Percentiles rank a stretch among this genome's conserved stretches.
Evolutionary conservation across 2,888 invertebrate genomes (phyloP).

Genomic region (Pterobdella sp.): DNA sequence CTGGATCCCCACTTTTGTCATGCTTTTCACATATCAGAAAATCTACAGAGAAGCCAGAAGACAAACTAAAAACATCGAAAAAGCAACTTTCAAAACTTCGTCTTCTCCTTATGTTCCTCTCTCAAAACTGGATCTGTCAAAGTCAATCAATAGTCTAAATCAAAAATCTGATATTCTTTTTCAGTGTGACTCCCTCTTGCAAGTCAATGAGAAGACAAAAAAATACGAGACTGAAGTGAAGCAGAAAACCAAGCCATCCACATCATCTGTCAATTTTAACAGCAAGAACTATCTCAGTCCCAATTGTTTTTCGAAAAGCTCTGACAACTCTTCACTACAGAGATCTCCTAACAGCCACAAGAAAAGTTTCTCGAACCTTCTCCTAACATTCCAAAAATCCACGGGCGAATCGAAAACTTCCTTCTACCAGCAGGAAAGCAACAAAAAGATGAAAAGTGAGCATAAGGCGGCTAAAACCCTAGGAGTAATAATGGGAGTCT

Average conservation of each 20-base stretch:
- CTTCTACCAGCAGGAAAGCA: conserved; percentile 6
- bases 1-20: conserved; percentile 45
- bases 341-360: conserved; percentile 12
- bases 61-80: conserved; percentile 37
- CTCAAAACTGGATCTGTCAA: background rate
- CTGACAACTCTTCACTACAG: background rate
- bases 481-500: conserved; percentile 40
- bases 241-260: background rate
- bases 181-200: too few relatives aligned
- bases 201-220: background rate
- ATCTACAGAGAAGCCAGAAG: conserved; percentile 44
- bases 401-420: background rate
- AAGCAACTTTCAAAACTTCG: conserved; percentile 10
- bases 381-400: background rate
- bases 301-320: background rate
- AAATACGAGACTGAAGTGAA: background rate
- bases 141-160: background rate
- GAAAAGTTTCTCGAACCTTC: conserved; percentile 19
- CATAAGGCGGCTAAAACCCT: conserved; percentile 40
- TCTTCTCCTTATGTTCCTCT: conserved; percentile 12
- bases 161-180: background rate
- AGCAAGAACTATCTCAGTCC: background rate
- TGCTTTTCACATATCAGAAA: conserved; percentile 45
- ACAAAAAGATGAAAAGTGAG: conserved; percentile 35
- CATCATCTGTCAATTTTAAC: background rate